Base-by-base conservation (phyloP, 2,113 vertebrate species). In the Melanostigma gelatinosum region DNA sequence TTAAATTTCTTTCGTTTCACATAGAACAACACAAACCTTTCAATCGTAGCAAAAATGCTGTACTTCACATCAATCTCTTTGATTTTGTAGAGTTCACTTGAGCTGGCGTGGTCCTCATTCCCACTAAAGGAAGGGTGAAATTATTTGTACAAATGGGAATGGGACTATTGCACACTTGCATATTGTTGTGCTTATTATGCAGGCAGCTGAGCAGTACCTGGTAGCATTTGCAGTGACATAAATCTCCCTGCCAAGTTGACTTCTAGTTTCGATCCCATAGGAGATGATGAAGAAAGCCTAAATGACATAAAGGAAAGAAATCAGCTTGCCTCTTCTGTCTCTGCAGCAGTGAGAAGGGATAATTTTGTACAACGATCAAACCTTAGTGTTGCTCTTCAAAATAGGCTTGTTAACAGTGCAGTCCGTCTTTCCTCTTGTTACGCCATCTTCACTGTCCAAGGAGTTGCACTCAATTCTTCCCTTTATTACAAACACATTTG, bases 331-430 rank as follows among this genome's bases (percentile, higher is more conserved):
- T 61, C 10, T 8, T 50, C 9, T 48, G 15, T 18, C 29, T 71
- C 54, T n/a, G 27, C 63, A 63, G 68, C 52, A 52, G 13, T n/a
- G 20, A 74, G 22, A 55, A n/a, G 6, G 55, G 3, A 70, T 22
- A 8, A 7, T 40, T 58, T 6, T 18, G 20, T 24, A 6, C 12
- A 58, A 38, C 44, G 4, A 52, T 66, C 90, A 38, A 80, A 96
- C 96, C 93, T 90, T 78, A 0, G 77, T 0, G 0, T 91, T 89
- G 54, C 62, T 85, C 6, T n/a, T 94, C 46, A 97, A 94, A 85
- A 96, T 94, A 6, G 96, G 96, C 52, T 93, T 96, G 85, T 94
- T 87, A 74, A 97, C 48, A 16, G 38, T 84, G 72, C 96, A 97
- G 40, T 79, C 78, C 36, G 91, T 96, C 58, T 55, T 79, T 73